Percentiles rank a stretch among this genome's conserved stretches.
Conservation (phyloP, 1,140 invertebrate species). For the Mamestra configurata region DNA sequence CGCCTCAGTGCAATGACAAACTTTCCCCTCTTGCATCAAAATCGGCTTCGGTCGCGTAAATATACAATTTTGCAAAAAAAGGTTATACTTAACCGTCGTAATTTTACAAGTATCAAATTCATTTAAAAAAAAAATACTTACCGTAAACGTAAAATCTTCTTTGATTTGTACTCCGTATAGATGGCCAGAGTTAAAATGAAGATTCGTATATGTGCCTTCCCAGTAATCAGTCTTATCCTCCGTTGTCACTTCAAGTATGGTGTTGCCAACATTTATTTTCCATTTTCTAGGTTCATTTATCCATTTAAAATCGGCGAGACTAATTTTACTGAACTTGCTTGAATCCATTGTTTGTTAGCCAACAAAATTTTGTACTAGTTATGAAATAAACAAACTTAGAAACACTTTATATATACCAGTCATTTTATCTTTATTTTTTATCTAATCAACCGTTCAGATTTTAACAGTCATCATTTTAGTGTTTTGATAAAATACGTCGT, state of each 20-base stretch:
- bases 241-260: conserved; percentile 64
- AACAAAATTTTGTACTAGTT: background rate
- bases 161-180: conserved; percentile 66
- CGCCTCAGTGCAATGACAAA: no score
- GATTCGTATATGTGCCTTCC: conserved; percentile 75
- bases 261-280: conserved; percentile 52
- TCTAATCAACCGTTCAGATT: background rate
- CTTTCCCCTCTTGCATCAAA: no score
- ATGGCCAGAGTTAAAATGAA: conserved; percentile 69
- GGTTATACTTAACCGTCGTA: no score
- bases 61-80: no score
- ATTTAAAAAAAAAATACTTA: conserved; percentile 59
- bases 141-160: conserved; percentile 72
- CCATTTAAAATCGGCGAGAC: conserved; percentile 69
- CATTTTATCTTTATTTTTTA: background rate
- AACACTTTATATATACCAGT: background rate
- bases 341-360: conserved; percentile 43
- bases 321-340: conserved; percentile 48
- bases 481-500: no score
- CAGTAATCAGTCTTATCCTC: conserved; percentile 75
- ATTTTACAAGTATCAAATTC: no score
- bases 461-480: background rate
- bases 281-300: conserved; percentile 72
- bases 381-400: background rate
- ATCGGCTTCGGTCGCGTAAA: no score